Evolutionary conservation across 2,113 vertebrate genomes (phyloP), one percentile per base, ranked within the genome.

Genomic region (Plestiodon gilberti): DNA sequence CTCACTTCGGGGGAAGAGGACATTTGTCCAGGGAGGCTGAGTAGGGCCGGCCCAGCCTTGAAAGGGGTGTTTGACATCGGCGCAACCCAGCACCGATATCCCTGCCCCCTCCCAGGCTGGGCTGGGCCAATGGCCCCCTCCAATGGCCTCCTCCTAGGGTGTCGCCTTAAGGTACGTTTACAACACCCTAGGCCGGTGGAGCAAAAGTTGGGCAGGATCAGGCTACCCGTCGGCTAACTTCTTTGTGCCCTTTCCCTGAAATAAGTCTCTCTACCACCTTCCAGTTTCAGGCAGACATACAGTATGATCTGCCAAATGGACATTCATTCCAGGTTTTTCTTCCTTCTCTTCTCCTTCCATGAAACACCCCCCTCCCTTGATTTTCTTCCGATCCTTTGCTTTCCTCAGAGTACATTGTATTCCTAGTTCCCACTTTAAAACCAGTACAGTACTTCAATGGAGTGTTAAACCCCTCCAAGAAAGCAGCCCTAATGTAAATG

Each of bases 401-500:
- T 92, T 83, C 20, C 85, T 85, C 57, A 38, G 25, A 80, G 80
- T 71, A 90, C 80, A 22, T n/a, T 87, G 70, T 89, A 82, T 91
- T 17, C 13, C 67, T 43, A n/a, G 35, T 92, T 86, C 79, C 75
- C 90, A 78, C 89, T 93, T 93, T 81, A 90, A 93, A 90, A 85
- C 78, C 40, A 93, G 70, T 83, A 92, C 40, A 93, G 70, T 83
- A 92, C 83, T 93, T 93, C 90, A 90, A 88, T 83, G 79, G 62
- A 90, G 86, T 91, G 88, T 90, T 94, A 93, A 94, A 92, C 90
- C 91, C 86, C 88, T 94, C 92, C 81, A 91, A 86, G 84, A 94
- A 92, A 89, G 87, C 80, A 64, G 73, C 78, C 78, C 82, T 93
- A 91, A 93, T 91, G 89, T 93, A 92, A 91, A 89, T 17, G 20